phyloP scores from a whole-genome alignment of 2,888 invertebrate genomes.

The Tetragonisca angustula region DNA sequence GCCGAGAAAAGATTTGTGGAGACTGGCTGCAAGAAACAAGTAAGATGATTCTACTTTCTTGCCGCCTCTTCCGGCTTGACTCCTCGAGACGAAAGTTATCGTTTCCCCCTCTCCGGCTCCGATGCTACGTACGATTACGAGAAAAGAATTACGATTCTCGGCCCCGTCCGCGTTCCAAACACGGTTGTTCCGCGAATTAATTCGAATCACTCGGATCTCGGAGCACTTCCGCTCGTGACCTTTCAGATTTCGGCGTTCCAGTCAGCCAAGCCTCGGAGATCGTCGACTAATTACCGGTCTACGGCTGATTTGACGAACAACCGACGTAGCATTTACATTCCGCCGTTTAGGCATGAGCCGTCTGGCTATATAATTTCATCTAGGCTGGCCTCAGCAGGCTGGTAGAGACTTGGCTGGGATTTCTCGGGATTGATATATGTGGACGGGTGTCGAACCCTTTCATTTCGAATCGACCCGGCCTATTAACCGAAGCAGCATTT shows the following conservation, averaged over 20 bases:
- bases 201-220: conserved; percentile 77
- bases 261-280: conserved; percentile 36
- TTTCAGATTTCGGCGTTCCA: conserved; percentile 27
- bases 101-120: conserved; percentile 14
- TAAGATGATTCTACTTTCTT: conserved; percentile 53
- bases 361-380: conserved; percentile 63
- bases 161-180: not conserved
- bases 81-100: conserved; percentile 32
- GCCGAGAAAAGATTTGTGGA: conserved; percentile 74
- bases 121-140: not conserved
- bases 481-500: conserved; percentile 46
- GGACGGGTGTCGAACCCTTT: conserved; percentile 62
- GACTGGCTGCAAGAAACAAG: conserved; percentile 64
- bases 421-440: conserved; percentile 68
- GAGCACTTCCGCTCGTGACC: conserved; percentile 72
- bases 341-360: conserved; percentile 68
- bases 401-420: conserved; percentile 34
- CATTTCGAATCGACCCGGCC: conserved; percentile 61
- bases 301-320: conserved; percentile 68
- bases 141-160: not conserved
- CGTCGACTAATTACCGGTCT: conserved; percentile 69
- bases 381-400: conserved; percentile 24
- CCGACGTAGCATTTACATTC: conserved; percentile 71
- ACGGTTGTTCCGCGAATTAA: conserved; percentile 68
- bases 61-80: conserved; percentile 41